Conservation (phyloP, 2,113 vertebrate species). For the Sarotherodon lohbergeri region DNA sequence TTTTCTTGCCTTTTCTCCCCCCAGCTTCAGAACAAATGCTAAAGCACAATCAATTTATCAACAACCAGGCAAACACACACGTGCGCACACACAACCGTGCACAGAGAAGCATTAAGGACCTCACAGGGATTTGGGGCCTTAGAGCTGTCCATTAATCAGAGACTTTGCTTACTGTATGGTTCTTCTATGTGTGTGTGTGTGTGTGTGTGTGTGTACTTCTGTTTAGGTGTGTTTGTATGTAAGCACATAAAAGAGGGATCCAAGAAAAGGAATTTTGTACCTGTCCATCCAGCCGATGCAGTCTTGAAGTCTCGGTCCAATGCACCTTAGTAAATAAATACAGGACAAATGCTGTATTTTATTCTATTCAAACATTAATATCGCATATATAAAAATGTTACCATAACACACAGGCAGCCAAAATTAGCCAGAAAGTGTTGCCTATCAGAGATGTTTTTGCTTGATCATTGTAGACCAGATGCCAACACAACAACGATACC, state of each 20-base stretch:
- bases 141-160: slow-evolving; percentile 67
- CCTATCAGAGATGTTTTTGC: neutral
- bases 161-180: slow-evolving; percentile 5
- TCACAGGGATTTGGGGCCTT: slow-evolving; percentile 34
- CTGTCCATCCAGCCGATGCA: slow-evolving; percentile 98
- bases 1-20: slow-evolving; percentile 39
- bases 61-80: slow-evolving; percentile 6
- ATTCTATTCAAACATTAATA: neutral
- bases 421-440: neutral
- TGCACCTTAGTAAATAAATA: slow-evolving; percentile 76
- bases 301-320: slow-evolving; percentile 90
- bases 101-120: slow-evolving; percentile 23
- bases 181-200: neutral
- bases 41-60: slow-evolving; percentile 70
- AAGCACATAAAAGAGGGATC: neutral
- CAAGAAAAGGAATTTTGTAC: slow-evolving; percentile 66
- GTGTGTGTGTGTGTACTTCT: neutral
- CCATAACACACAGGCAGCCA: neutral
- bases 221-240: neutral
- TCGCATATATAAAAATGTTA: neutral
- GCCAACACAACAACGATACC: neutral
- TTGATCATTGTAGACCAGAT: neutral
- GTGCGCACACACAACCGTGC: neutral
- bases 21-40: slow-evolving; percentile 51
- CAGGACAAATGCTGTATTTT: neutral